phyloP scores from a whole-genome alignment of 1,140 invertebrate genomes.

The Heliconius himera region DNA sequence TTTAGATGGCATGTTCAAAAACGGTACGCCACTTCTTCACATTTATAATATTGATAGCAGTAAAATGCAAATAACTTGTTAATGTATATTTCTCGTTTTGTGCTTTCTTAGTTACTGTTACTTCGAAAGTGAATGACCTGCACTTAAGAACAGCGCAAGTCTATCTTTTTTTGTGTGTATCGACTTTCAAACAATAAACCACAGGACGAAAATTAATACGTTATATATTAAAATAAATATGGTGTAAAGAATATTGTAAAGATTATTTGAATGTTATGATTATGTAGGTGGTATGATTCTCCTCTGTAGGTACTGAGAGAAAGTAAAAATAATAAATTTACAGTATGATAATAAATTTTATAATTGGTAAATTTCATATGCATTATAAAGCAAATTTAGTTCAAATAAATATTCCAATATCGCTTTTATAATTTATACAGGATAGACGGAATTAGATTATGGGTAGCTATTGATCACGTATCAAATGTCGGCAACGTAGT shows the following conservation, averaged over 20 bases:
- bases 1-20: not conserved
- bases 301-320: too few relatives aligned
- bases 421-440: not conserved
- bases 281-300: too few relatives aligned
- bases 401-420: not conserved
- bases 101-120: constrained; percentile 11
- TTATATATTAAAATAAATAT: not conserved
- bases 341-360: too few relatives aligned
- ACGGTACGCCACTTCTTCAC: not conserved
- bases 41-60: constrained; percentile 4
- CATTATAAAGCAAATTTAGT: not conserved
- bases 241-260: not conserved
- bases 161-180: not conserved
- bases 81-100: not conserved
- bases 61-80: constrained; percentile 1
- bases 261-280: not conserved
- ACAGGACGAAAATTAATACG: not conserved
- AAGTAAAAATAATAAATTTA: not conserved
- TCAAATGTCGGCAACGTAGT: not conserved
- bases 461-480: not conserved
- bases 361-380: too few relatives aligned
- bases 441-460: not conserved
- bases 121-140: not conserved
- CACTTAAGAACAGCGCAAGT: not conserved
- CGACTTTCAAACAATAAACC: not conserved